A percentile compares a stretch with the other conserved stretches of the same genome.
Evolutionary conservation across 2,888 invertebrate genomes (phyloP).

Genomic region (Lepidocyrtoides sp.): DNA sequence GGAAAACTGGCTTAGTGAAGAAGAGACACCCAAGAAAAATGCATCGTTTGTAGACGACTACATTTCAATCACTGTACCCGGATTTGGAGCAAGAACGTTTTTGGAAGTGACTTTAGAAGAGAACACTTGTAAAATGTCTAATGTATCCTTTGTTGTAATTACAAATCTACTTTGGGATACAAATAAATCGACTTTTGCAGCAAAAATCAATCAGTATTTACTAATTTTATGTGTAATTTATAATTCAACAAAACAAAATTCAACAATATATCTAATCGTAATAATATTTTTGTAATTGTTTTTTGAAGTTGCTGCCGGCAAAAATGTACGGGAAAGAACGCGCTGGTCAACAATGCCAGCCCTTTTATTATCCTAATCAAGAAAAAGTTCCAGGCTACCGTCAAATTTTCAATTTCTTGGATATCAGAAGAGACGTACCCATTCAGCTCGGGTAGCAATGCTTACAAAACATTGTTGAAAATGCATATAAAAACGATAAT

Average conservation of each 20-base stretch:
- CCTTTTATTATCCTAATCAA: slow-evolving; percentile 22
- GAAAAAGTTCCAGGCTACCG: slow-evolving; percentile 3
- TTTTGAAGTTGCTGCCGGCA: slow-evolving; percentile 7
- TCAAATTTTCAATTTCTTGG: slow-evolving; percentile 33
- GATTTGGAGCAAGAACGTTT: not conserved
- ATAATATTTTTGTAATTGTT: not conserved
- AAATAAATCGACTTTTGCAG: not conserved
- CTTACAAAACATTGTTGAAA: not conserved
- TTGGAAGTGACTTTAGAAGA: slow-evolving; percentile 17
- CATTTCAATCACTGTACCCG: slow-evolving; percentile 3
- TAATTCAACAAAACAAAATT: too few species aligned
- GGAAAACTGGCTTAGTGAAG: slow-evolving; percentile 11
- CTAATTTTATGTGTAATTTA: too few species aligned
- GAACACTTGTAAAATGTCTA: not conserved
- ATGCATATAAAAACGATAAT: not conserved
- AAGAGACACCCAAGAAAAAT: too few species aligned
- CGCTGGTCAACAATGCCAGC: slow-evolving; percentile 33
- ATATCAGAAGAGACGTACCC: slow-evolving; percentile 59
- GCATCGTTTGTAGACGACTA: not conserved
- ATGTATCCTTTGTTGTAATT: not conserved
- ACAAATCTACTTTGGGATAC: not conserved
- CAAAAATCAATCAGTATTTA: too few species aligned
- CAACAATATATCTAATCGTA: too few species aligned
- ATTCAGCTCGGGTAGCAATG: not conserved
- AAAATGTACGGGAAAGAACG: slow-evolving; percentile 2